Evolutionary conservation across 1,140 invertebrate species (phyloP), one percentile per base, ranked within the genome.

Genomic region (Apolygus lucorum): DNA sequence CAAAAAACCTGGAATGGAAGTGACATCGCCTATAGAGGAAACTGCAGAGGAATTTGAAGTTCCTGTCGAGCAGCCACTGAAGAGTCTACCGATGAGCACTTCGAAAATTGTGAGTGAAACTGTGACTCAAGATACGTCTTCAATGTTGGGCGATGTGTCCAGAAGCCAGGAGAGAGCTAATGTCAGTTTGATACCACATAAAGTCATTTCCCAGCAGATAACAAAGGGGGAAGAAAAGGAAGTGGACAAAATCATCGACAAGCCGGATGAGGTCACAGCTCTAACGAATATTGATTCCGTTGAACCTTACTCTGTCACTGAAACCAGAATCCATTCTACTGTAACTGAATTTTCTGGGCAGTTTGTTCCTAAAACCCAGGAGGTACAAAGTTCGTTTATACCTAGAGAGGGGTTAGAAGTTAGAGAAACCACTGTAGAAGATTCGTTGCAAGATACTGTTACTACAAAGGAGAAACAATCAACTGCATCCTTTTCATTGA

Each of bases 381-480:
- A 81, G 73, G 85, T 86, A 28, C 78, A 71, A 34, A 75, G 81
- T 66, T 76, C 76, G 63, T 65, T 88, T 70, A 77, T 84, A 22
- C 78, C 82, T 14, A 81, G 80, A 49, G 86, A 89, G 80, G 78
- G 86, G 74, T 72, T 89, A 34, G 71, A 83, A 2, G 80, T 87
- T 11, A 82, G 79, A 72, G 87, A 88, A 81, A 82, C 78, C 62
- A 69, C 76, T 26, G 67, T 76, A n/a, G 78, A 79, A 71, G 72
- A 78, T 74, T 72, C 76, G 29, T 71, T 81, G 24, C 69, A 73
- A 63, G 74, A 81, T 59, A 76, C 80, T 24, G 74, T 80, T 70
- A 76, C 78, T 68, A 68, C 69, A 28, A 17, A 75, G 49, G 70
- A 77, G 71, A 74, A 77, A 70, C 73, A 72, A 28, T 63, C 74